Base-by-base conservation (phyloP, 2,113 vertebrate genomes). In the Oreotrochilus melanogaster region DNA sequence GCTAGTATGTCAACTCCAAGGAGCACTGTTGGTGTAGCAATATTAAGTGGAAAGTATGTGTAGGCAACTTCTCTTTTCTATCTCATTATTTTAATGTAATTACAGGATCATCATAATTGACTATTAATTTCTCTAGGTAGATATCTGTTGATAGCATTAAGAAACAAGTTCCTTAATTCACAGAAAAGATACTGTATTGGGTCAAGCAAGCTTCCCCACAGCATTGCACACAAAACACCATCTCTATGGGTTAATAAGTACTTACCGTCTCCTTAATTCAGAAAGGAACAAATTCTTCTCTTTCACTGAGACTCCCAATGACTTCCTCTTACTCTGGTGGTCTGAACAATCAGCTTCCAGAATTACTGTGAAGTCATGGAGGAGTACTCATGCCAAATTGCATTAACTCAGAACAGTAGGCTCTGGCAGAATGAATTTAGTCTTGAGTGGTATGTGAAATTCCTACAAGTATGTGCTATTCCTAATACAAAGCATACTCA, bases 1-100 rank as follows among this genome's bases (percentile, higher is more conserved):
- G 99, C 99, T 37, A 99, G 99, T 57, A 99, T 99, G 99, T 99
- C 99, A 70, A 99, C 99, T 30, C 99, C 99, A 86, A 98, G 99
- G 93, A 99, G 99, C 97, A 99, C 99, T 35, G 99, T 99, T 85
- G 99, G 99, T 88, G 99, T 99, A 86, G 99, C 99, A 56, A 99
- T 99, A 69, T 98, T 99, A 56, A 99, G 98, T 96, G 98, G 98
- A 96, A 99, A 99, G 99, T 99, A 98, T 97, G 99, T 97, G 95
- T 92, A 76, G 35, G 57, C 79, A 79, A 47, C n/a, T 83, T 89
- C 47, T 3, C 1, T 56, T 80, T 83, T 86, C n/a, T 72, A 22
- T 88, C 23, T 70, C 14, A 30, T 67, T 69, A 78, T 90, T 93
- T 92, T 69, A 70, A 71, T 72, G 31, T 89, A 87, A 66, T 86